A percentile compares a stretch with the other conserved stretches of the same genome.
Conservation (phyloP, 2,113 vertebrate species). For the Pyxicephalus adspersus region DNA sequence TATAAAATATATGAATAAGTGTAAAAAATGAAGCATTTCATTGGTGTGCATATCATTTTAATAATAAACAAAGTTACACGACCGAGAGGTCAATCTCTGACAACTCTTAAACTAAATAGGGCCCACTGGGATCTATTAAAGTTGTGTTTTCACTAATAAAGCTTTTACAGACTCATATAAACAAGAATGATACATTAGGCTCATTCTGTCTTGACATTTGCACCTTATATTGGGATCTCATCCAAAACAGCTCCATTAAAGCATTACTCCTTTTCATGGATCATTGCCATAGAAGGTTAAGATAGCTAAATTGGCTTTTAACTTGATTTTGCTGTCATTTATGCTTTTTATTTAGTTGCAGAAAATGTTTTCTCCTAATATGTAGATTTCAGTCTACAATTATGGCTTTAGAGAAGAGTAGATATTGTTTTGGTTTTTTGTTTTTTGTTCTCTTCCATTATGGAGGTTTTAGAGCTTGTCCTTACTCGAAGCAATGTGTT, state of each 20-base stretch:
- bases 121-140: constrained; percentile 39
- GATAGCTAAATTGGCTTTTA: neutral
- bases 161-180: neutral
- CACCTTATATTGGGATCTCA: constrained; percentile 10
- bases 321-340: neutral
- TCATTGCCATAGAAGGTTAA: neutral
- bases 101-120: neutral
- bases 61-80: constrained; percentile 13
- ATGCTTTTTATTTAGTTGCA: too few species aligned
- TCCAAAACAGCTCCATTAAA: neutral
- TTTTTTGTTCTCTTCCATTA: too few species aligned
- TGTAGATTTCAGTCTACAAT: too few species aligned
- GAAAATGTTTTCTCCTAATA: too few species aligned
- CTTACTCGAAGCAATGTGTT: too few species aligned
- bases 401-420: too few species aligned
- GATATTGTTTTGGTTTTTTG: too few species aligned
- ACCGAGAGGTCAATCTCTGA: constrained; percentile 6
- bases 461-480: too few species aligned
- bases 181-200: constrained; percentile 4
- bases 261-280: neutral
- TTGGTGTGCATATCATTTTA: neutral
- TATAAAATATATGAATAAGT: too few species aligned
- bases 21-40: too few species aligned
- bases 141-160: constrained; percentile 10
- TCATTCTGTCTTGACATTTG: neutral